Conservation (phyloP, 2,113 vertebrate species). For the Crotalus horridus region DNA sequence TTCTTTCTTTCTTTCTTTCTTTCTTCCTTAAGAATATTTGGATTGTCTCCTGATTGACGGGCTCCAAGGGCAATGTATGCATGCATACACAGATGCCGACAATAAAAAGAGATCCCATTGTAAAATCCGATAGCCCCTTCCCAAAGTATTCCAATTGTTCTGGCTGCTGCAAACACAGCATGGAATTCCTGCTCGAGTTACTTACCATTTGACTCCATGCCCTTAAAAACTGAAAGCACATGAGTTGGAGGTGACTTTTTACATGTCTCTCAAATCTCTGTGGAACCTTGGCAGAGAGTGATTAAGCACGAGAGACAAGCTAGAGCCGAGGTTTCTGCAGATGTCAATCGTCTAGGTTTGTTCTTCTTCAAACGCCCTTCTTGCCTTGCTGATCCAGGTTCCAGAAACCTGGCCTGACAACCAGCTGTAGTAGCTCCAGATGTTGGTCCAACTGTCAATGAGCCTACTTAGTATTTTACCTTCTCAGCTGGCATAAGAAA, state of each 20-base stretch:
- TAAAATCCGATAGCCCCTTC: neutral
- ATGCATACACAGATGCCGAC: neutral
- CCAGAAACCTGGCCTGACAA: neutral
- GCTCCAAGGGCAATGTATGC: neutral
- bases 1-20: neutral
- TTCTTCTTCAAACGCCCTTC: neutral
- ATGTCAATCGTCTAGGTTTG: neutral
- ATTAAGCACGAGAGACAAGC: accelerated
- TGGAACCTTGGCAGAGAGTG: neutral
- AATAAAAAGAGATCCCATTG: neutral
- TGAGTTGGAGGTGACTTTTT: neutral
- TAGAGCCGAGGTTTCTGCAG: neutral
- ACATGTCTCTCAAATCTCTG: neutral
- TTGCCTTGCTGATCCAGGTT: no score
- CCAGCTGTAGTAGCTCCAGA: neutral
- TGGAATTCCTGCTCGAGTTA: neutral
- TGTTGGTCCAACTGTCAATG: neutral
- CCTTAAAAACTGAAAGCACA: neutral
- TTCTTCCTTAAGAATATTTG: neutral
- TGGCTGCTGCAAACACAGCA: neutral
- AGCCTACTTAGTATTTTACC: neutral
- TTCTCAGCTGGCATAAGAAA: neutral
- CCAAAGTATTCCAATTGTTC: neutral
- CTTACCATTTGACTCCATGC: neutral
- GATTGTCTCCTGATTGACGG: neutral